Percentiles rank a stretch among this genome's conserved stretches.
Conservation (phyloP, 2,888 invertebrate genomes). For the Agelastica alni region DNA sequence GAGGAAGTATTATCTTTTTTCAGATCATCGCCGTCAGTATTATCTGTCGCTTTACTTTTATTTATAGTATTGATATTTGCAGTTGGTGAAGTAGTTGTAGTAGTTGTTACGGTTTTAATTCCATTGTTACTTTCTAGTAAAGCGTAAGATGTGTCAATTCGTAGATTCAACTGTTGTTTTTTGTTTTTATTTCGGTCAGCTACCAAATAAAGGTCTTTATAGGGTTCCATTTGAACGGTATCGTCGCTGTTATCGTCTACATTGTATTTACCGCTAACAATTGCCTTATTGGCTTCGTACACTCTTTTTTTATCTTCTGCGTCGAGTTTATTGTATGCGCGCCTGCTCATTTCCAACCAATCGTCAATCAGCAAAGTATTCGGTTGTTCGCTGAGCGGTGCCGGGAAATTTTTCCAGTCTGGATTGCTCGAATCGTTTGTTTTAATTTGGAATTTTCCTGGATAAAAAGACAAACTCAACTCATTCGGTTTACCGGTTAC, state of each 20-base stretch:
- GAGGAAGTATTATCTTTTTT: too few relatives aligned
- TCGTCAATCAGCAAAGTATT: conserved; percentile 14
- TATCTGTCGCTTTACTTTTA: too few relatives aligned
- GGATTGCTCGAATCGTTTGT: not conserved
- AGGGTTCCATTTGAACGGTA: not conserved
- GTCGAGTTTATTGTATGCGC: not conserved
- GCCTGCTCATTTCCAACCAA: conserved; percentile 6
- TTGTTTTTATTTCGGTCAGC: not conserved
- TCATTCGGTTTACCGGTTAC: too few relatives aligned
- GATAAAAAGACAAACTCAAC: not conserved
- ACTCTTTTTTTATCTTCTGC: conserved; percentile 3
- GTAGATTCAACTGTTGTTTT: too few relatives aligned
- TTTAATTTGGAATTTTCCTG: too few relatives aligned
- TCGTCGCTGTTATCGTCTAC: not conserved
- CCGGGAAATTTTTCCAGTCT: conserved; percentile 10
- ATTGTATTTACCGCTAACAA: not conserved
- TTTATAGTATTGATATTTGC: too few relatives aligned
- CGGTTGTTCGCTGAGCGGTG: conserved; percentile 14
- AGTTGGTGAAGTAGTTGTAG: too few relatives aligned
- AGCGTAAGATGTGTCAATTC: too few relatives aligned
- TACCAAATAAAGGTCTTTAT: not conserved
- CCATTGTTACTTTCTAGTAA: too few relatives aligned
- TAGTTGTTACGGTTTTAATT: too few relatives aligned
- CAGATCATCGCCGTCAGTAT: too few relatives aligned
- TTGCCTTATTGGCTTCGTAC: conserved; percentile 1